Conservation (phyloP, 2,113 vertebrate species). For the Taxidea taxus region DNA sequence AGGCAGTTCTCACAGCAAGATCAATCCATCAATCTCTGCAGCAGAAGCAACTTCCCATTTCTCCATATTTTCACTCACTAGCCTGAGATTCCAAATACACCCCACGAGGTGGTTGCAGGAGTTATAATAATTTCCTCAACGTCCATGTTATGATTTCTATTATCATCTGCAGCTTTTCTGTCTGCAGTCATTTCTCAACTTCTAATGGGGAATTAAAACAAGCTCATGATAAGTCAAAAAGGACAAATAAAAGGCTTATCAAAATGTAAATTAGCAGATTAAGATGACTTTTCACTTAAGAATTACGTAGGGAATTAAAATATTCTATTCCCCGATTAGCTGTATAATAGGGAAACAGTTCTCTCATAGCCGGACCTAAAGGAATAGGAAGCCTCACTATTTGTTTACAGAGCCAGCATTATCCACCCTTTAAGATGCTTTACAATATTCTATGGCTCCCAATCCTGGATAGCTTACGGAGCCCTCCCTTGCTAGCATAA, state of each 20-base stretch:
- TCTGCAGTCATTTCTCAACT: neutral
- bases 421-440: neutral
- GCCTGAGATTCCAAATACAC: neutral
- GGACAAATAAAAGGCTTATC: neutral
- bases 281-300: neutral
- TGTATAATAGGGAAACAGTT: neutral
- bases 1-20: neutral
- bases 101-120: neutral
- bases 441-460: neutral
- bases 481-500: neutral
- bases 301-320: neutral
- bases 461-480: neutral
- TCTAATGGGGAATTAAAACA: neutral
- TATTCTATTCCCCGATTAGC: neutral
- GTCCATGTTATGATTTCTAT: neutral
- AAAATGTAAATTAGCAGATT: neutral
- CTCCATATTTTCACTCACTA: neutral
- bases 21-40: neutral
- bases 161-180: neutral
- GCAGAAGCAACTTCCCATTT: neutral
- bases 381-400: neutral
- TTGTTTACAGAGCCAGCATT: neutral
- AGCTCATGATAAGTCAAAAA: neutral
- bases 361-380: neutral
- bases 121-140: neutral